These are phyloP conservation scores for Rotaria socialis DNA, from an alignment of 2,888 invertebrate species.

Conservation along the genomic window DNA sequence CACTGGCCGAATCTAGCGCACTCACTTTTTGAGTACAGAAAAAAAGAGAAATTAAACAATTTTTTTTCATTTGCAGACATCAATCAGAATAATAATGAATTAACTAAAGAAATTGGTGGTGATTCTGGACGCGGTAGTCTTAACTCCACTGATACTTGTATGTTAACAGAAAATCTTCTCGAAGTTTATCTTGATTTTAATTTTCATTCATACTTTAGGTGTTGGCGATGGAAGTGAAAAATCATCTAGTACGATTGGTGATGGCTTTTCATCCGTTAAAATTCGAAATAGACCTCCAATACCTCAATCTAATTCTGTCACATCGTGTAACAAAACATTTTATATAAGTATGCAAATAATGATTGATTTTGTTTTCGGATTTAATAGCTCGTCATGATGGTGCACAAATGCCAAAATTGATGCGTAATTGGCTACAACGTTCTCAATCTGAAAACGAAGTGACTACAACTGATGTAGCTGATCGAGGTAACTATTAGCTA, in stretches of 20 bases:
- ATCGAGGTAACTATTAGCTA: neutral
- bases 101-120: neutral
- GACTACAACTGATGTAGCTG: neutral
- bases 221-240: slow-evolving; percentile 24
- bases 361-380: neutral
- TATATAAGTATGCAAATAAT: too few relatives aligned
- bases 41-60: too few relatives aligned
- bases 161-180: neutral
- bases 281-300: slow-evolving; percentile 13
- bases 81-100: neutral
- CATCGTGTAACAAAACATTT: neutral
- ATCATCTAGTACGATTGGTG: neutral
- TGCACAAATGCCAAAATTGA: neutral
- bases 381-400: neutral
- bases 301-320: neutral
- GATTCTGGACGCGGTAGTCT: slow-evolving; percentile 33
- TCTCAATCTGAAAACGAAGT: slow-evolving; percentile 21
- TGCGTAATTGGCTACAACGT: slow-evolving; percentile 8
- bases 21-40: too few relatives aligned
- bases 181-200: neutral
- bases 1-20: too few relatives aligned
- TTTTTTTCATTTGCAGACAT: neutral
- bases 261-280: neutral
- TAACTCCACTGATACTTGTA: slow-evolving; percentile 12
- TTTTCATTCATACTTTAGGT: neutral